Evolutionary conservation across 2,888 invertebrate genomes (phyloP), one percentile per base, ranked within the genome.

Genomic region (Eupithecia insigniata): DNA sequence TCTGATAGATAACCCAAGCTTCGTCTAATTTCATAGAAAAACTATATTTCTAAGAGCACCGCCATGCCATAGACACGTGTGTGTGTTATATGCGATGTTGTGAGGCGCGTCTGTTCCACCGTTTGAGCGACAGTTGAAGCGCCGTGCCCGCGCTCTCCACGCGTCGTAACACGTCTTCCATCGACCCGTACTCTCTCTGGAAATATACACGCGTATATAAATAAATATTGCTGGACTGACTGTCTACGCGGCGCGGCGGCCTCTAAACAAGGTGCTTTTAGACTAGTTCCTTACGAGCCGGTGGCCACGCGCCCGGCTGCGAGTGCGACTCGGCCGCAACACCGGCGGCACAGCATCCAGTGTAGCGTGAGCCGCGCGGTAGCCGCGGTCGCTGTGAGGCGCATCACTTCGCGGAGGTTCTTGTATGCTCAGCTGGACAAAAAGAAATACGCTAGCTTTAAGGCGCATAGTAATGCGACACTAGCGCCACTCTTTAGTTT

Each of bases 141-240:
- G 90, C 90, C 6, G 81, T 84, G 30, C 84, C 83, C 43, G 91
- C 82, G 65, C 83, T 80, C 71, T 85, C 85, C 78, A 91, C 85
- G 14, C 90, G 88, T 22, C 81, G 78, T 28, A 89, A 76, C 70
- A 92, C 71, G 66, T 85, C 83, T 51, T 85, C 85, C 62, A 74
- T 39, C 26, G 71, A 65, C 1, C 83, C 79, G 0, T 83, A 83
- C 30, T 77, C 36, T 39, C 74, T 71, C 84, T 82, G 73, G 18
- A 36, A 51, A 67, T 26, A 70, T 1, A 10, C n/a, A 39, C 1
- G n/a, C n/a, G 5, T 5, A 18, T n/a, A 43, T 43, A 43, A n/a
- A 43, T 43, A 18, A 43, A 43, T 43, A 43, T n/a, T 43, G 43
- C n/a, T 7, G 43, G 43, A 18, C 43, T 5, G 32, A 32, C 32